phyloP scores from a whole-genome alignment of 2,888 invertebrate species.

The Papilio protenor region DNA sequence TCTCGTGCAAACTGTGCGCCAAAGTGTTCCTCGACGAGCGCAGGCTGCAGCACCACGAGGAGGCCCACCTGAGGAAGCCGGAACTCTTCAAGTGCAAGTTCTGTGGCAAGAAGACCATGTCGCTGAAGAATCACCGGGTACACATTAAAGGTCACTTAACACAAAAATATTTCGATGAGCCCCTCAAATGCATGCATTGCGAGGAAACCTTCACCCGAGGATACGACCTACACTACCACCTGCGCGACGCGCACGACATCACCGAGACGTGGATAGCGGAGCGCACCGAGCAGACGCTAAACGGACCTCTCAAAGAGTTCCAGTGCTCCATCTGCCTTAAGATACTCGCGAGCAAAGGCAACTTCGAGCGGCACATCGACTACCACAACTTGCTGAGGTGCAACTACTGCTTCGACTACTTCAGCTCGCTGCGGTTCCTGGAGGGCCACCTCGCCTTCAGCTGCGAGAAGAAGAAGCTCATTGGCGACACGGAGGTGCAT shows the following conservation, averaged over 20 bases:
- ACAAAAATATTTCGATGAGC: conserved; percentile 71
- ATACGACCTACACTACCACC: conserved; percentile 75
- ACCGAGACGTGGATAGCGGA: conserved; percentile 78
- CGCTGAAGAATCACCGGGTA: conserved; percentile 70
- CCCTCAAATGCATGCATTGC: conserved; percentile 74
- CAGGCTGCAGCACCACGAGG: conserved; percentile 70
- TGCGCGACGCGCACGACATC: conserved; percentile 72
- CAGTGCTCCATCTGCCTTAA: conserved; percentile 80
- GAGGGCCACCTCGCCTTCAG: conserved; percentile 77
- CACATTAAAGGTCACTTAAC: conserved; percentile 76
- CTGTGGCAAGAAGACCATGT: conserved; percentile 76
- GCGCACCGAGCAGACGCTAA: conserved; percentile 59
- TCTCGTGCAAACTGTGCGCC: conserved; percentile 77
- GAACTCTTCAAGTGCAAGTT: conserved; percentile 79
- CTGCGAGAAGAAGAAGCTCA: conserved; percentile 74
- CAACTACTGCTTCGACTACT: conserved; percentile 81
- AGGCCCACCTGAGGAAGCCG: conserved; percentile 73
- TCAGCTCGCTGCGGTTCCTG: conserved; percentile 72
- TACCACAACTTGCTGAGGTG: conserved; percentile 79
- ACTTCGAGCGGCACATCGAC: conserved; percentile 78
- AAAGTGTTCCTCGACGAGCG: conserved; percentile 73
- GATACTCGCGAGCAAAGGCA: conserved; percentile 76
- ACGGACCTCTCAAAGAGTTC: conserved; percentile 72
- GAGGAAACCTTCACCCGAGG: conserved; percentile 72
- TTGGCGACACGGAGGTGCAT: conserved; percentile 75